phyloP scores from a whole-genome alignment of 2,113 vertebrate species.

The Egretta garzetta region DNA sequence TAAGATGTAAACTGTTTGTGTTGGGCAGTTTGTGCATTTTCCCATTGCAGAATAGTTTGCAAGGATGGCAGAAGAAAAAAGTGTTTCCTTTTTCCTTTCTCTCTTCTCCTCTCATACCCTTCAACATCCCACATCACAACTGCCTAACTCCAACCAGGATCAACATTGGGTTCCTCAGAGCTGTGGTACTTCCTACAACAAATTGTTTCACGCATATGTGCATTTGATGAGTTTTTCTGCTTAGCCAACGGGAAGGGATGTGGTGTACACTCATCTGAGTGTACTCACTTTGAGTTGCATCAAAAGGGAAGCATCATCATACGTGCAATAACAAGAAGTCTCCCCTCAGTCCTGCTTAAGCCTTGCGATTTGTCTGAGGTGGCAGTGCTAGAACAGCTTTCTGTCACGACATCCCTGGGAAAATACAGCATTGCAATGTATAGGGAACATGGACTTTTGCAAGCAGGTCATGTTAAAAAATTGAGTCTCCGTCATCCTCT shows the following conservation, averaged over 20 bases:
- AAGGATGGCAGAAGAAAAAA: not conserved
- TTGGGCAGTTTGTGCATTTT: not conserved
- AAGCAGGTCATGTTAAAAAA: not conserved
- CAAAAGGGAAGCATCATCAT: not conserved
- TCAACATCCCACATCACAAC: not conserved
- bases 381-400: not conserved
- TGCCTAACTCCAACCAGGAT: not conserved
- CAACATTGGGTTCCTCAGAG: not conserved
- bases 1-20: not conserved
- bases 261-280: fast-evolving
- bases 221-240: not conserved
- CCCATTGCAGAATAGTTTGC: not conserved
- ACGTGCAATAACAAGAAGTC: not conserved
- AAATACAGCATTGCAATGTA: not conserved
- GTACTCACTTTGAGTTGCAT: not conserved
- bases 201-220: not conserved
- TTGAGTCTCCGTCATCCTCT: not conserved
- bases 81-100: not conserved
- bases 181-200: not conserved
- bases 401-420: not conserved
- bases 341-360: not conserved
- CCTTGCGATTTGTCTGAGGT: not conserved
- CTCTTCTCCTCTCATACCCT: not conserved
- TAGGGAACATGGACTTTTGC: not conserved
- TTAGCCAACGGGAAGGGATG: not conserved